Evolutionary conservation across 1,140 invertebrate species (phyloP).

Genomic region (Drosophila oshimai): DNA sequence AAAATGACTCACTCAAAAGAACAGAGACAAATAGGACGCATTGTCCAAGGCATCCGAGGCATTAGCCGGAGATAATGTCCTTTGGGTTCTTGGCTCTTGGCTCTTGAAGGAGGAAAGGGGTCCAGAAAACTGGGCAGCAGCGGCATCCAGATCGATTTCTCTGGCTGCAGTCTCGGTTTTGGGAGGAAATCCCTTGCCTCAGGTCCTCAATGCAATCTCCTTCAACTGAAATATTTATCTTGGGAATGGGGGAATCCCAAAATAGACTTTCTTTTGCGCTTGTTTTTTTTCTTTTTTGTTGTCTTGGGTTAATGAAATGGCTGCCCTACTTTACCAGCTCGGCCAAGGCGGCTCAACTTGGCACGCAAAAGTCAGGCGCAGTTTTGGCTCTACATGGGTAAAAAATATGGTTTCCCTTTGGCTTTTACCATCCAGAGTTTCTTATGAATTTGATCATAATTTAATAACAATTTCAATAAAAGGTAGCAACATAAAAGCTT

Average conservation of each 20-base stretch:
- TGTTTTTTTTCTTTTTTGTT: neutral
- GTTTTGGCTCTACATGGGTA: constrained; percentile 15
- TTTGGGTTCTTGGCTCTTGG: neutral
- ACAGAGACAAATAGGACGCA: constrained; percentile 27
- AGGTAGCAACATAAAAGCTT: no score
- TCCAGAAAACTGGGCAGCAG: neutral
- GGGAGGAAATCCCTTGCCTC: neutral
- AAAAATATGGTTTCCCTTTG: neutral
- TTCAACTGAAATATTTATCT: constrained; percentile 24
- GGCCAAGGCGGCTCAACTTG: constrained; percentile 53
- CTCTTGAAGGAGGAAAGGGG: neutral
- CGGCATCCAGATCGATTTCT: neutral
- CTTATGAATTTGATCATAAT: no score
- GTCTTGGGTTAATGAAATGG: constrained; percentile 66
- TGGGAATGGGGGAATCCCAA: constrained; percentile 11
- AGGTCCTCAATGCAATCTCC: constrained; percentile 15
- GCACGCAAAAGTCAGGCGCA: constrained; percentile 43
- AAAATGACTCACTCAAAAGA: constrained; percentile 32
- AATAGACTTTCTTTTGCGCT: constrained; percentile 18
- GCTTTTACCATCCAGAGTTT: no score
- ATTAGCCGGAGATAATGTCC: neutral
- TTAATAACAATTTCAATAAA: no score
- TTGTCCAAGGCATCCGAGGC: constrained; percentile 5
- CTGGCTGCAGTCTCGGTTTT: neutral
- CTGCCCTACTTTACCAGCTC: constrained; percentile 59